Percentiles rank a stretch among this genome's conserved stretches.
Conservation (phyloP, 1,140 invertebrate species). For the Bombus superbus region DNA sequence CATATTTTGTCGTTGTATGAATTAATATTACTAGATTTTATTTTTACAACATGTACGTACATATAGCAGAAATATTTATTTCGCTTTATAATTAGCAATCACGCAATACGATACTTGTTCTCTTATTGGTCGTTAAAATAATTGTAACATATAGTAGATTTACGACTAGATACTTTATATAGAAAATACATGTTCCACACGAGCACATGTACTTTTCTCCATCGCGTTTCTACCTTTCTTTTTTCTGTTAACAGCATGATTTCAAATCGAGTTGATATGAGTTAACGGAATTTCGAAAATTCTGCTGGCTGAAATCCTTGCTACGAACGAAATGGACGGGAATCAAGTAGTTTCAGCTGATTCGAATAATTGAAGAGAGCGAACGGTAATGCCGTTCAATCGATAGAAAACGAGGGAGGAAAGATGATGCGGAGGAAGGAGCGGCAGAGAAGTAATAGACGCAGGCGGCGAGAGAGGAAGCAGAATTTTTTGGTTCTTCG, state of each 20-base stretch:
- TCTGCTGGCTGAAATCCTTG: not conserved
- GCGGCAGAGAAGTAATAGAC: too few species aligned
- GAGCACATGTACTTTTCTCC: not conserved
- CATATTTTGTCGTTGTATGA: not conserved
- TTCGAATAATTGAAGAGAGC: conserved; percentile 53
- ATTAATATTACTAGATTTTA: not conserved
- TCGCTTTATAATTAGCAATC: too few species aligned
- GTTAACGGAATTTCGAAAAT: not conserved
- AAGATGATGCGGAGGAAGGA: not conserved
- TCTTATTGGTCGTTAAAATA: too few species aligned
- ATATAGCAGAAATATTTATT: too few species aligned
- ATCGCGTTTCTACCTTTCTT: not conserved
- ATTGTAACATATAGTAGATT: too few species aligned
- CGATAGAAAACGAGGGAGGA: not conserved
- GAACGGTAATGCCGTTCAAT: conserved; percentile 46
- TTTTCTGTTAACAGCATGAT: not conserved
- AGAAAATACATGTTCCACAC: too few species aligned
- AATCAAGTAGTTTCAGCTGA: not conserved
- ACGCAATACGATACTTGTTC: too few species aligned
- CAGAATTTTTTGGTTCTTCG: conserved; percentile 44
- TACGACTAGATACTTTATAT: too few species aligned
- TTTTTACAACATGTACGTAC: too few species aligned
- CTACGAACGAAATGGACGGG: too few species aligned
- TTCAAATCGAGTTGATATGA: not conserved
- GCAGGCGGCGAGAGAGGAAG: conserved; percentile 32